phyloP scores from a whole-genome alignment of 92 coral and sea anemone species.

The Porites cylindrica region DNA sequence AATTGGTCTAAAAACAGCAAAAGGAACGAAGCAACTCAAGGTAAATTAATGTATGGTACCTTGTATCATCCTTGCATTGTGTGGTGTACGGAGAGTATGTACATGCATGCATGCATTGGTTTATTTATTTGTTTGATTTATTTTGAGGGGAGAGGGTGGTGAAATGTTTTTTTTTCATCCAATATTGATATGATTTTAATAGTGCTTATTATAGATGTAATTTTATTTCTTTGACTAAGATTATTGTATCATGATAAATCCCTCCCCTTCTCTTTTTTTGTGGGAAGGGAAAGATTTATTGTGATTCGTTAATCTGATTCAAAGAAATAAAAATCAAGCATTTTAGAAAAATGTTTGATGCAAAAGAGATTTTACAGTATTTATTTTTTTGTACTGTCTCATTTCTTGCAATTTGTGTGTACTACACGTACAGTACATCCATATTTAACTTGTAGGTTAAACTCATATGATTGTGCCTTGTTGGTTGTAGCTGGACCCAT shows the following conservation, averaged over 20 bases:
- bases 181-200: too few species aligned
- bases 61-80: background rate
- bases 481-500: constrained; percentile 86
- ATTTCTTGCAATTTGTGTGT: background rate
- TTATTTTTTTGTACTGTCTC: too few species aligned
- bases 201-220: background rate
- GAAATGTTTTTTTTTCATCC: background rate
- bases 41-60: constrained; percentile 28
- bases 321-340: too few species aligned
- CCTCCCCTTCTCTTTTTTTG: too few species aligned
- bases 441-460: too few species aligned
- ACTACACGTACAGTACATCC: background rate
- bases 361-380: too few species aligned
- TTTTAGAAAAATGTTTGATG: too few species aligned
- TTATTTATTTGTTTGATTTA: background rate
- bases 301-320: too few species aligned
- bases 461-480: background rate
- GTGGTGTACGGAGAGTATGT: background rate
- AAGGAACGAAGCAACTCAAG: constrained; percentile 99
- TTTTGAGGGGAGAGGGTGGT: background rate
- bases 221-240: too few species aligned
- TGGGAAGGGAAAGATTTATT: too few species aligned
- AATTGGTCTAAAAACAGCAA: constrained; percentile 99
- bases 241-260: too few species aligned
- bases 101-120: background rate